A percentile compares a stretch with the other conserved stretches of the same genome.
phyloP scores from a whole-genome alignment of 2,797 vertebrate genomes.

The Coregonus suidteri region DNA sequence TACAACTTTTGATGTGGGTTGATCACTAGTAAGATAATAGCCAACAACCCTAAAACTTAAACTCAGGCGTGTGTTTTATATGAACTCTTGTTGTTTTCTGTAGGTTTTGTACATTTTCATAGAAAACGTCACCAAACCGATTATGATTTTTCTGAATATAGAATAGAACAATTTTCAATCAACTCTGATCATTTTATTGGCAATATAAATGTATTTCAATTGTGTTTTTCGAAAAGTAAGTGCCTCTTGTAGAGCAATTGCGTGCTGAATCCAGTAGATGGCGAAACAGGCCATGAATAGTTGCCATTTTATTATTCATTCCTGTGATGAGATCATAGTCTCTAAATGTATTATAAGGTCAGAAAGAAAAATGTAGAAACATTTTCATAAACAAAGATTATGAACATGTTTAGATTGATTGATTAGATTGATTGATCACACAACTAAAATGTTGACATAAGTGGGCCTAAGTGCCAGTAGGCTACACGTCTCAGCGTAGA shows the following conservation, averaged over 20 bases:
- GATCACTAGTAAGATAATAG: not conserved
- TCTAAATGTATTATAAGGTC: conserved; percentile 23
- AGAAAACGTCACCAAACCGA: too few species aligned
- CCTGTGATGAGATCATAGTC: conserved; percentile 52
- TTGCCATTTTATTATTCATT: conserved; percentile 9
- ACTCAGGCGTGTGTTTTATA: not conserved
- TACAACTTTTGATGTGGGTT: not conserved
- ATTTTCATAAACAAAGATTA: conserved; percentile 54
- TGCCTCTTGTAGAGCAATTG: conserved; percentile 22
- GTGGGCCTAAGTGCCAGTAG: not conserved
- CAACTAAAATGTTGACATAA: too few species aligned
- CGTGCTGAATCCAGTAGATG: conserved; percentile 63
- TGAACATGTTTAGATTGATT: not conserved
- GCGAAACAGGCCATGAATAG: conserved; percentile 46
- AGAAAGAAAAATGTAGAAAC: not conserved
- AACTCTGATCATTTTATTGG: too few species aligned
- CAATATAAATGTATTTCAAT: too few species aligned
- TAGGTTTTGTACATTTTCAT: not conserved
- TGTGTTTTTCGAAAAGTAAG: too few species aligned
- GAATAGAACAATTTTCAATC: too few species aligned
- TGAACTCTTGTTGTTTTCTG: not conserved
- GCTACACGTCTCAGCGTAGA: too few species aligned
- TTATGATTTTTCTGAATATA: too few species aligned
- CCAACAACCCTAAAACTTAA: not conserved
- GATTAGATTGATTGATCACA: not conserved